Evolutionary conservation across 2,888 invertebrate species (phyloP).

Genomic region (Drosophila buzzatii): DNA sequence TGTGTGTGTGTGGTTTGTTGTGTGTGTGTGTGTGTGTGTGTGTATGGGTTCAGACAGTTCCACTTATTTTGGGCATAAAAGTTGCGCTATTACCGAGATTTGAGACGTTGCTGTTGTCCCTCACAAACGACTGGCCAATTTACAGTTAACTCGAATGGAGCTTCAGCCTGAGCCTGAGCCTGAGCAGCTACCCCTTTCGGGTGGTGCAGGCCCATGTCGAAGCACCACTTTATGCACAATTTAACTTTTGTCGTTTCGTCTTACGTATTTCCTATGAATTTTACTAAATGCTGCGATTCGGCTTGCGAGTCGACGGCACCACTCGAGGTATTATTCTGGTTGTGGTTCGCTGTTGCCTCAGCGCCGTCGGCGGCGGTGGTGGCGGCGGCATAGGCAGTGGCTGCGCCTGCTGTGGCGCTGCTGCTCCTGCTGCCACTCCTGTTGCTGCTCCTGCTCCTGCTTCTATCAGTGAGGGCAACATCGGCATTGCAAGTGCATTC

Average conservation of each 20-base stretch:
- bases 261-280: constrained; percentile 1
- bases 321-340: background rate
- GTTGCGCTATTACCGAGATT: constrained; percentile 78
- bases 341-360: background rate
- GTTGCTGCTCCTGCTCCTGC: too few relatives aligned
- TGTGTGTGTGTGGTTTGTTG: constrained; percentile 11
- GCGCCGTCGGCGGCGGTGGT: background rate
- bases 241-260: constrained; percentile 41
- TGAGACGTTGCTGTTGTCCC: constrained; percentile 53
- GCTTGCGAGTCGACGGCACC: constrained; percentile 4
- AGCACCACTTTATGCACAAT: constrained; percentile 53
- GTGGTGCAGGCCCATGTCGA: background rate
- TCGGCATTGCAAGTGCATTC: too few relatives aligned
- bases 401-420: too few relatives aligned
- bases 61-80: constrained; percentile 72
- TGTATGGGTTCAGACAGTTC: constrained; percentile 41
- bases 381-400: too few relatives aligned
- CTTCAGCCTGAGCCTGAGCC: too few relatives aligned
- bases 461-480: too few relatives aligned
- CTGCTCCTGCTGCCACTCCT: too few relatives aligned
- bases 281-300: constrained; percentile 25
- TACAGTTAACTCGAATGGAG: constrained; percentile 52
- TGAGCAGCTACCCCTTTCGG: background rate
- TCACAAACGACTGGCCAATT: constrained; percentile 60
- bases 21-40: background rate